These are phyloP conservation scores for Drosophila pallidifrons DNA, from an alignment of 1,140 invertebrate genomes.

Conservation along the genomic window DNA sequence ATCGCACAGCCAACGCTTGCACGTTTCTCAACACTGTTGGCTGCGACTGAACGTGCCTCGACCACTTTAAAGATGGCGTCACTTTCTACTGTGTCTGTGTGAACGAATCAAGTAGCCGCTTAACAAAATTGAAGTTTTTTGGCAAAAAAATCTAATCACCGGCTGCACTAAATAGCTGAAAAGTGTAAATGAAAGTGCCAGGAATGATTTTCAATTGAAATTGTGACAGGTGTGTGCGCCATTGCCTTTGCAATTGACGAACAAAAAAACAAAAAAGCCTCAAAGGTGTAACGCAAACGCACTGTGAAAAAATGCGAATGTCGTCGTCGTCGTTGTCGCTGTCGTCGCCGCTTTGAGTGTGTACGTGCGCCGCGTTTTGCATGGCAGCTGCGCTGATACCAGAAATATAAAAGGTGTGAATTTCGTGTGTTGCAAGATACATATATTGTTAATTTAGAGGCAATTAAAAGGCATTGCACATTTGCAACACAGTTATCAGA, in stretches of 20 bases:
- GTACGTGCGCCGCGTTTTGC: slow-evolving; percentile 66
- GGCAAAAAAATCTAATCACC: slow-evolving; percentile 62
- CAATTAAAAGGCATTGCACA: slow-evolving; percentile 18
- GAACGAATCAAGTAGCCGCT: slow-evolving; percentile 73
- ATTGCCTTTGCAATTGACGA: slow-evolving; percentile 41
- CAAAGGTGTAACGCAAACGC: slow-evolving; percentile 42
- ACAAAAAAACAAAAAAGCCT: slow-evolving; percentile 35
- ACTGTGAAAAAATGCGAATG: slow-evolving; percentile 67
- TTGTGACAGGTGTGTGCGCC: slow-evolving; percentile 59
- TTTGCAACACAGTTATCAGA: slow-evolving; percentile 17
- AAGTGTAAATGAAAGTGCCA: slow-evolving; percentile 56
- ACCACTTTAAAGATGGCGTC: slow-evolving; percentile 75
- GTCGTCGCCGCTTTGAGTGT: slow-evolving; percentile 56
- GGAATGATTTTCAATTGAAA: slow-evolving; percentile 66
- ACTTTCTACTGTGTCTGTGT: slow-evolving; percentile 73
- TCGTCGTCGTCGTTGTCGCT: slow-evolving; percentile 49
- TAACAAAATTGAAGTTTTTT: slow-evolving; percentile 69
- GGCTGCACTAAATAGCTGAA: slow-evolving; percentile 65
- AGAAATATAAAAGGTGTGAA: slow-evolving; percentile 61
- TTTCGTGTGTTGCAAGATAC: slow-evolving; percentile 35
- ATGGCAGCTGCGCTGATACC: slow-evolving; percentile 63
- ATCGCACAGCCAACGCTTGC: not conserved
- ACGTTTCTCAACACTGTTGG: slow-evolving; percentile 48
- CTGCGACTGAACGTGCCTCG: slow-evolving; percentile 45
- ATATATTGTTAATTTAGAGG: slow-evolving; percentile 13